A percentile compares a stretch with the other conserved stretches of the same genome.
These are phyloP conservation scores for Hydriomena furcata DNA, from an alignment of 2,888 invertebrate genomes.

Conservation along the genomic window DNA sequence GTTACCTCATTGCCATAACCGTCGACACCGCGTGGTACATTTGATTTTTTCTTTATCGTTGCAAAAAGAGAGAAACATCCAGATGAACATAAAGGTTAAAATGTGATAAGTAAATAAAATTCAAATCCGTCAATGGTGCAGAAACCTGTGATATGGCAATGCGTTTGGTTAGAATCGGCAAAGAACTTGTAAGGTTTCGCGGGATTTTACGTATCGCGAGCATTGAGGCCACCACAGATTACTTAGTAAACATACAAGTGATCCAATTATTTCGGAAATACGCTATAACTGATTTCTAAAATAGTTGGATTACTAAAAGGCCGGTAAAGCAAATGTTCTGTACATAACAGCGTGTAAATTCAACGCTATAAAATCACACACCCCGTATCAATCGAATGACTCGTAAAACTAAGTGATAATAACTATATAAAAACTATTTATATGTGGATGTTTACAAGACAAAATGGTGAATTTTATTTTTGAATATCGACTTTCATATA, in stretches of 20 bases:
- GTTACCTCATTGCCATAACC: conserved; percentile 96
- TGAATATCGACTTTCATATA: neutral
- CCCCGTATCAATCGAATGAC: neutral
- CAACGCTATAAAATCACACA: conserved; percentile 6
- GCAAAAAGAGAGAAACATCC: conserved; percentile 84
- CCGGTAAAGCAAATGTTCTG: conserved; percentile 21
- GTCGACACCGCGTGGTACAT: conserved; percentile 98
- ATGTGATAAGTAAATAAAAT: conserved; percentile 50
- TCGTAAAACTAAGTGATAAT: conserved; percentile 14
- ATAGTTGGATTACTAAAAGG: conserved; percentile 24
- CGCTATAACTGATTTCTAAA: conserved; percentile 7
- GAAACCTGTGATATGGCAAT: conserved; percentile 52
- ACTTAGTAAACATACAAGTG: conserved; percentile 42
- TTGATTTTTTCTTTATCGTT: conserved; percentile 91
- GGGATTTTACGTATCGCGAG: conserved; percentile 27
- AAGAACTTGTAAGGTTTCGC: conserved; percentile 32
- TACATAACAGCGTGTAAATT: conserved; percentile 16
- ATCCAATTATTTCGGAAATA: conserved; percentile 37
- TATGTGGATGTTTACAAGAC: neutral
- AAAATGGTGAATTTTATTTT: neutral
- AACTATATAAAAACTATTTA: no score
- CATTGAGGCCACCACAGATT: conserved; percentile 55
- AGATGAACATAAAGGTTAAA: conserved; percentile 73
- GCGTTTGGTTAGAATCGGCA: conserved; percentile 30
- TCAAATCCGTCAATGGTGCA: conserved; percentile 47